These are phyloP conservation scores for Vombatus ursinus DNA, from an alignment of 2,113 vertebrate species.

Conservation along the genomic window DNA sequence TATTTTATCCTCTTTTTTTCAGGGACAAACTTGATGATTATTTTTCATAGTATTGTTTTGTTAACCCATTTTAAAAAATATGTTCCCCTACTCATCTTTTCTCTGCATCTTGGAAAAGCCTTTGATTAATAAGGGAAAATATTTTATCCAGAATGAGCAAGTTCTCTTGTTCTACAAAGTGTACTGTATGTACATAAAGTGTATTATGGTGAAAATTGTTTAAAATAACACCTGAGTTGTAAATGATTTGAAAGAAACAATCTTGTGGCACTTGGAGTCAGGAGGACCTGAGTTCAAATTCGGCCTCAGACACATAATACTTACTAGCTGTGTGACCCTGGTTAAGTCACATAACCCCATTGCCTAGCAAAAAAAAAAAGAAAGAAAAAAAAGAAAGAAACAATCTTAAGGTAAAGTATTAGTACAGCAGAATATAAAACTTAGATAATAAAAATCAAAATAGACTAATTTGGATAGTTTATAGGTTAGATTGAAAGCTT, in stretches of 20 bases:
- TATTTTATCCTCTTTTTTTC: not conserved
- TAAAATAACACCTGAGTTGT: conserved; percentile 80
- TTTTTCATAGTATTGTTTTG: not conserved
- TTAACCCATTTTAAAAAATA: conserved; percentile 51
- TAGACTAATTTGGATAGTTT: conserved; percentile 84
- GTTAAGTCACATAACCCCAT: no score
- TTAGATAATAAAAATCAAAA: conserved; percentile 85
- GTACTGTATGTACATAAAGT: conserved; percentile 8
- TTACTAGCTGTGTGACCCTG: no score
- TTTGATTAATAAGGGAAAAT: conserved; percentile 47
- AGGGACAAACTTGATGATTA: not conserved
- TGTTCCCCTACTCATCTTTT: not conserved
- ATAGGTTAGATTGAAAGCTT: conserved; percentile 80
- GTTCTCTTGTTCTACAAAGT: conserved; percentile 19
- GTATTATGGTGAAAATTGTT: conserved; percentile 68
- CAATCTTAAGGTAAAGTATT: conserved; percentile 81
- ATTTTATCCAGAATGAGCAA: conserved; percentile 65
- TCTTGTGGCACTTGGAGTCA: no score
- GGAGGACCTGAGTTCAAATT: no score
- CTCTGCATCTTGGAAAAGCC: conserved; percentile 59
- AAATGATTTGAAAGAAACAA: conserved; percentile 80
- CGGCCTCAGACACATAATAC: no score
- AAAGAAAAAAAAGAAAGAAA: no score
- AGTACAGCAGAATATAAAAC: conserved; percentile 82
- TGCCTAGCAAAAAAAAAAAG: no score